Conservation (phyloP, 2,797 vertebrate genomes). For the Holocentrus rufus region DNA sequence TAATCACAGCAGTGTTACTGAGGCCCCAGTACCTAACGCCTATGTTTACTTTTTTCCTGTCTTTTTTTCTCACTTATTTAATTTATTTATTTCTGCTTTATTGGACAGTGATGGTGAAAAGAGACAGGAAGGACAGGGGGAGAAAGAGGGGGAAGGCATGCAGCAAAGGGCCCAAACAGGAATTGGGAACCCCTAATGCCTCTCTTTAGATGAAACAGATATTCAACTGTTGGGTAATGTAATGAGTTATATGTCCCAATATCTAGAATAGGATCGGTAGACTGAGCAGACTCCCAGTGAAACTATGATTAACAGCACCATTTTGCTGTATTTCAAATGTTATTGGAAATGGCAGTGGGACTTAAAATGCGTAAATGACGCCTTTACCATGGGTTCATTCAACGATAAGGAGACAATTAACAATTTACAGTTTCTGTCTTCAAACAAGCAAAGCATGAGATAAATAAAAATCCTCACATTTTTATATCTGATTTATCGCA, state of each 20-base stretch:
- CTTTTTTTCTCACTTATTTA: no score
- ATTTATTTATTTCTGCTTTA: no score
- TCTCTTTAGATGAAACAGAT: not conserved
- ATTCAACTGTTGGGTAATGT: no score
- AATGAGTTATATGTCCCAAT: no score
- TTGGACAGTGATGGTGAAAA: no score
- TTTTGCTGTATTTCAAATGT: not conserved
- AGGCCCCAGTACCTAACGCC: not conserved
- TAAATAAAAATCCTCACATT: constrained; percentile 45
- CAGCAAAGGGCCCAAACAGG: no score
- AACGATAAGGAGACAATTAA: constrained; percentile 30
- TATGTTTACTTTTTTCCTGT: not conserved
- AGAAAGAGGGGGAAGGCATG: no score
- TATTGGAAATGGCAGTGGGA: not conserved
- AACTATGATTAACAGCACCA: not conserved
- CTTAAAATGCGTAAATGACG: not conserved
- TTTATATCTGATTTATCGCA: constrained; percentile 25
- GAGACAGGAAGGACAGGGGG: no score
- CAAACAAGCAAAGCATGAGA: constrained; percentile 28
- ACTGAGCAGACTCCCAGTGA: no score
- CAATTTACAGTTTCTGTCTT: constrained; percentile 24
- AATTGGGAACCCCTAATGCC: no score
- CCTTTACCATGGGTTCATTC: constrained; percentile 29
- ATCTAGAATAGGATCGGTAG: no score
- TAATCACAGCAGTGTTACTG: not conserved